These are phyloP conservation scores for Entelurus aequoreus DNA, from an alignment of 2,113 vertebrate species.

Conservation along the genomic window DNA sequence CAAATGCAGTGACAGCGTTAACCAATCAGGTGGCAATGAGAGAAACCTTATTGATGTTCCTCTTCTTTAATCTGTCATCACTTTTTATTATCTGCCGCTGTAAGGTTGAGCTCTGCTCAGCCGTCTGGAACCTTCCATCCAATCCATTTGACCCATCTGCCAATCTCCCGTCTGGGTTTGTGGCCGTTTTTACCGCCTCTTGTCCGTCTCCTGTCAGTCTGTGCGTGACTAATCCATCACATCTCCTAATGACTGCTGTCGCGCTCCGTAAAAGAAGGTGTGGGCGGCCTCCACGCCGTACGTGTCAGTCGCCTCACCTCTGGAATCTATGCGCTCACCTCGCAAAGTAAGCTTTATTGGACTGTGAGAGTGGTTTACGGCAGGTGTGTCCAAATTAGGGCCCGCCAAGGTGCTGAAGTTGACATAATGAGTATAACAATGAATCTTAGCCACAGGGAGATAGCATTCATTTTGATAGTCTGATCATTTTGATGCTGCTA, in stretches of 20 bases:
- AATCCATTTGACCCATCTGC: constrained; percentile 75
- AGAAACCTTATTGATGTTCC: constrained; percentile 62
- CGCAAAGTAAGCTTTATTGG: constrained; percentile 14
- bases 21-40: constrained; percentile 57
- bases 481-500: too few species aligned
- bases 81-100: constrained; percentile 58
- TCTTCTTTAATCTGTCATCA: constrained; percentile 50
- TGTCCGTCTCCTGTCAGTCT: constrained; percentile 66
- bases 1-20: constrained; percentile 34
- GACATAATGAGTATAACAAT: too few species aligned
- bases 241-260: constrained; percentile 68
- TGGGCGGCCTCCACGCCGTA: constrained; percentile 31
- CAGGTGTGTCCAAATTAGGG: too few species aligned
- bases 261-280: constrained; percentile 54
- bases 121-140: constrained; percentile 66
- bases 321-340: constrained; percentile 2
- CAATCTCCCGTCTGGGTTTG: constrained; percentile 70
- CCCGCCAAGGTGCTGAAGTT: too few species aligned
- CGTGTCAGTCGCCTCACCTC: constrained; percentile 8
- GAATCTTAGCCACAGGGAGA: too few species aligned
- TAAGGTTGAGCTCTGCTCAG: constrained; percentile 58
- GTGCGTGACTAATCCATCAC: constrained; percentile 73
- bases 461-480: too few species aligned
- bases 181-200: constrained; percentile 58
- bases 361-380: constrained; percentile 1